Evolutionary conservation across 2,888 invertebrate species (phyloP).

Genomic region (Apamea monoglypha): DNA sequence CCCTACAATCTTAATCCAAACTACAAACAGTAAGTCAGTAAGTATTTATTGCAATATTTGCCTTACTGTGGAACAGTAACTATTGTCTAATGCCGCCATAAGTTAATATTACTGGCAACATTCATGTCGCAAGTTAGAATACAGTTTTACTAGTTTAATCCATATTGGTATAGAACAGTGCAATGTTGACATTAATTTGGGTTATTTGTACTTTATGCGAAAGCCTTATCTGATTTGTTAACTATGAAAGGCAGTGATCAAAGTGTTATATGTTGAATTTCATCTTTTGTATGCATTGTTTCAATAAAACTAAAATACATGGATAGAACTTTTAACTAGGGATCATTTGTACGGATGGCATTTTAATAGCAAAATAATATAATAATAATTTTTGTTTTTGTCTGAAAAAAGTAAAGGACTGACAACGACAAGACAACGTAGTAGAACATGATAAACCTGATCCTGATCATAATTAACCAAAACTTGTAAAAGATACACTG

Average conservation of each 20-base stretch:
- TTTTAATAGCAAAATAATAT: no score
- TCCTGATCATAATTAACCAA: background rate
- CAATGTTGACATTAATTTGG: constrained; percentile 1
- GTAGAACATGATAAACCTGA: no score
- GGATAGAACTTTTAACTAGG: background rate
- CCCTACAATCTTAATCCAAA: constrained; percentile 33
- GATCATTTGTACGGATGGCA: background rate
- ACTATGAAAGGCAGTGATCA: background rate
- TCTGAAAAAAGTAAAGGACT: background rate
- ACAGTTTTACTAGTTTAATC: constrained; percentile 20
- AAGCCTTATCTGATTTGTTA: background rate
- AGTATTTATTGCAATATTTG: constrained; percentile 46
- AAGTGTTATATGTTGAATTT: background rate
- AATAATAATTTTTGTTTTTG: no score
- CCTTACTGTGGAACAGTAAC: constrained; percentile 22
- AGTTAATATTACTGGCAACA: constrained; percentile 10
- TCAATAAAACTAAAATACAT: background rate
- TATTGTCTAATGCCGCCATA: constrained; percentile 18
- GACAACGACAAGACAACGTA: no score
- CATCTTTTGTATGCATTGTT: background rate
- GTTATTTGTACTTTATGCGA: background rate
- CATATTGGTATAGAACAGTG: background rate
- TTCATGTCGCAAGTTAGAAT: constrained; percentile 21
- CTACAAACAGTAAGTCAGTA: constrained; percentile 8
- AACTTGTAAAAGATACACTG: background rate